Evolutionary conservation across 1,140 invertebrate genomes (phyloP).

Genomic region (Sarcophaga peregrina): DNA sequence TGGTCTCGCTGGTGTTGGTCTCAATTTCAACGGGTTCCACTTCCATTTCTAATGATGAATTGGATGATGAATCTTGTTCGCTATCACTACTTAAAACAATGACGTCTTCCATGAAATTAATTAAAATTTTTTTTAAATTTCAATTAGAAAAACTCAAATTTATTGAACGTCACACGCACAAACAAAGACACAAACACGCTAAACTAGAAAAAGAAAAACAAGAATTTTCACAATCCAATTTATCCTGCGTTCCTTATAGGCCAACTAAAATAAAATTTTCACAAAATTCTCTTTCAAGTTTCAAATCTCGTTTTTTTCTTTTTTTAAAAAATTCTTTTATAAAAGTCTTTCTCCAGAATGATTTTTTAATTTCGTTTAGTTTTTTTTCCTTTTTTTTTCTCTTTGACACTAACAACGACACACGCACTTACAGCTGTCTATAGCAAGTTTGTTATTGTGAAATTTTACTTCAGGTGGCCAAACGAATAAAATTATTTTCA

Average conservation of each 20-base stretch:
- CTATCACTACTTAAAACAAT: slow-evolving; percentile 46
- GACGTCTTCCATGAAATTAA: slow-evolving; percentile 46
- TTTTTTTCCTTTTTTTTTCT: slow-evolving; percentile 1
- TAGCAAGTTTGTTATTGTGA: not conserved
- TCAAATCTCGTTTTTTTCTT: not conserved
- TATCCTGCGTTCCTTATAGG: not conserved
- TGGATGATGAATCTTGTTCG: slow-evolving; percentile 24
- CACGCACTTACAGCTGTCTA: not conserved
- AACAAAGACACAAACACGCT: not conserved
- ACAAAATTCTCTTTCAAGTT: not conserved
- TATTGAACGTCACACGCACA: not conserved
- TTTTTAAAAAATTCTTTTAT: not conserved
- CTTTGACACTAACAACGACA: not conserved
- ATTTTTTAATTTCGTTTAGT: not conserved
- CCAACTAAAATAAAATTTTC: not conserved
- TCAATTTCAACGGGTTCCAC: slow-evolving; percentile 43
- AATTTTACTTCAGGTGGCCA: too few species aligned
- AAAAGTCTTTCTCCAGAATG: slow-evolving; percentile 3
- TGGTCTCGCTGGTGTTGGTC: slow-evolving; percentile 34
- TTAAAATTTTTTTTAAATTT: slow-evolving; percentile 7
- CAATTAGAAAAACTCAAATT: not conserved
- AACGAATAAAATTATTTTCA: too few species aligned
- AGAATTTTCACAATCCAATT: not conserved
- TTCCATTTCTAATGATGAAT: slow-evolving; percentile 43
- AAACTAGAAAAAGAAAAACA: not conserved